Evolutionary conservation across 1,140 invertebrate species (phyloP).

Genomic region (Brachionus koreanus): DNA sequence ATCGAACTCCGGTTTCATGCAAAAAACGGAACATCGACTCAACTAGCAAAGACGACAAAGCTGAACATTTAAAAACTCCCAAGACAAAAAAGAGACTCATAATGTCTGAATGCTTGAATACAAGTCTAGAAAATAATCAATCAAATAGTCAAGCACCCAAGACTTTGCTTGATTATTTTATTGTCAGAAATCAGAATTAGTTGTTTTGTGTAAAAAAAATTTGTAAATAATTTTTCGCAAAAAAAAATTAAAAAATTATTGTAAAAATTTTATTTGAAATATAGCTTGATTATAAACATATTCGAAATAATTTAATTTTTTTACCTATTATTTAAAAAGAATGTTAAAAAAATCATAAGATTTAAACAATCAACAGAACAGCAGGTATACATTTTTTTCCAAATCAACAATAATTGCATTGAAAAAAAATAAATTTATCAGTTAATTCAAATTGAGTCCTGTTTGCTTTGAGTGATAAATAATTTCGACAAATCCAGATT

Average conservation of each 20-base stretch:
- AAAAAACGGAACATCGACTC: slow-evolving; percentile 7
- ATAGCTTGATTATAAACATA: not conserved
- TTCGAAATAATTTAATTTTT: not conserved
- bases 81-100: slow-evolving; percentile 16
- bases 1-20: not conserved
- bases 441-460: not conserved
- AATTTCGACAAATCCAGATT: not conserved
- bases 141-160: not conserved
- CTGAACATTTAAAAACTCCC: not conserved
- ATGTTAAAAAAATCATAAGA: not conserved
- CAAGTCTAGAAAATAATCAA: not conserved
- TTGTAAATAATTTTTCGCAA: not conserved
- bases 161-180: slow-evolving; percentile 19
- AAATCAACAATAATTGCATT: not conserved
- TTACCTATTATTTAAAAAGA: not conserved
- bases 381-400: not conserved
- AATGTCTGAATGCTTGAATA: not conserved
- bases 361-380: not conserved
- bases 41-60: not conserved
- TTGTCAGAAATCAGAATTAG: not conserved
- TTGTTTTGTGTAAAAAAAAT: slow-evolving; percentile 3
- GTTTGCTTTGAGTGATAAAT: not conserved
- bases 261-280: slow-evolving; percentile 1
- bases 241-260: not conserved
- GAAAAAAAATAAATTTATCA: not conserved